A percentile compares a stretch with the other conserved stretches of the same genome.
Conservation (phyloP, 1,140 invertebrate genomes). For the fruit fly (Drosophila melanogaster) region Release_6_plus_ISO1_MT NT_033777.3:20324501-20325000, state of each 20-base stretch:
- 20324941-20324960: neutral
- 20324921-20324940: constrained; percentile 4
- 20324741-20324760: constrained; percentile 52
- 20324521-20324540: constrained; percentile 45
- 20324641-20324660: constrained; percentile 28
- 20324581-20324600: constrained; percentile 80
- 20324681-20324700: constrained; percentile 45
- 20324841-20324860: constrained; percentile 55
- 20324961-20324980: neutral
- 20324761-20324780: constrained; percentile 77
- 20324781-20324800: constrained; percentile 66
- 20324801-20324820: constrained; percentile 53
- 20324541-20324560: constrained; percentile 54
- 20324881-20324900: constrained; percentile 11
- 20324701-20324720: constrained; percentile 73
- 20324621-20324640: constrained; percentile 69
- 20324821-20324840: constrained; percentile 3
- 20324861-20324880: constrained; percentile 48
- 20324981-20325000: constrained; percentile 5
- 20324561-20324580: constrained; percentile 59
- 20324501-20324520: constrained; percentile 64
- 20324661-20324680: constrained; percentile 49
- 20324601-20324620: constrained; percentile 80
- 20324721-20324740: constrained; percentile 64
- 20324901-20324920: neutral